phyloP scores from a whole-genome alignment of 2,888 invertebrate genomes.

The Neria commutata region DNA sequence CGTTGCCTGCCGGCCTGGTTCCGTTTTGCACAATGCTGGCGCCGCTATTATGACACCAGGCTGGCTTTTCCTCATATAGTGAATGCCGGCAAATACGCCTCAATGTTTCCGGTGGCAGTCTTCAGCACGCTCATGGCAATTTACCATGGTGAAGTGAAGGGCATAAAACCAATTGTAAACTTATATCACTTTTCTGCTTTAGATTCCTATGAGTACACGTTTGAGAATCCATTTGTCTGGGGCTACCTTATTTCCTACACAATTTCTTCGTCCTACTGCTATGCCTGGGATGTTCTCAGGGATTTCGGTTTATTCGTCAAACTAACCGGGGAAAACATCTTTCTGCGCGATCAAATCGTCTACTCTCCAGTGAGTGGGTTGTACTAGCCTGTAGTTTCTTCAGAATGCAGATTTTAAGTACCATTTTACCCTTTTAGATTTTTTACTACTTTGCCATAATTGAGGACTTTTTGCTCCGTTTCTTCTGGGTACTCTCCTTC shows the following conservation, averaged over 20 bases:
- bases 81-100: slow-evolving; percentile 96
- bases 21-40: slow-evolving; percentile 94
- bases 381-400: not conserved
- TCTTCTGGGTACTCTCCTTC: slow-evolving; percentile 88
- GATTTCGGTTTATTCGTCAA: slow-evolving; percentile 95
- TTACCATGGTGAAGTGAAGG: slow-evolving; percentile 54
- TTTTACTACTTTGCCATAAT: slow-evolving; percentile 87
- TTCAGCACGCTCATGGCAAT: slow-evolving; percentile 72
- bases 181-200: slow-evolving; percentile 36
- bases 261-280: slow-evolving; percentile 89
- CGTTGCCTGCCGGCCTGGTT: slow-evolving; percentile 95
- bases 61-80: slow-evolving; percentile 91
- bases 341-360: slow-evolving; percentile 90
- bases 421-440: slow-evolving; percentile 65
- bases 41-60: slow-evolving; percentile 90
- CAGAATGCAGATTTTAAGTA: not conserved
- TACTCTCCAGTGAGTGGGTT: slow-evolving; percentile 62
- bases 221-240: slow-evolving; percentile 82
- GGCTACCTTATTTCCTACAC: slow-evolving; percentile 82
- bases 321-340: slow-evolving; percentile 85
- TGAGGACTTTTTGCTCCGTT: slow-evolving; percentile 89
- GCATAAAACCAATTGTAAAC: not conserved
- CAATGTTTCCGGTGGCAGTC: slow-evolving; percentile 90
- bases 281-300: slow-evolving; percentile 96
- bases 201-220: slow-evolving; percentile 67